These are phyloP conservation scores for Eilema griseolum DNA, from an alignment of 2,888 invertebrate species.

Conservation along the genomic window DNA sequence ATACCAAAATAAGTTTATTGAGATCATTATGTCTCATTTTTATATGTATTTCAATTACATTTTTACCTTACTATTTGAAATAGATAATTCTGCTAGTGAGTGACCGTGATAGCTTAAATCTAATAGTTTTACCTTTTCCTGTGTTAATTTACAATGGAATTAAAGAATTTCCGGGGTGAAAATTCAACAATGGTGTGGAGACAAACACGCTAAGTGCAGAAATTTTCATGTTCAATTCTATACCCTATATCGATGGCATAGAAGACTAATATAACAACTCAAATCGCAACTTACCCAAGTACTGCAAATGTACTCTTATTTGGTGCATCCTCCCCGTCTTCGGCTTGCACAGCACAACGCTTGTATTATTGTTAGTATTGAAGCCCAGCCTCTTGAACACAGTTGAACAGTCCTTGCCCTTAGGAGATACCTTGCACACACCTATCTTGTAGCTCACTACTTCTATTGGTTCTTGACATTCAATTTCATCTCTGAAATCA, in stretches of 20 bases:
- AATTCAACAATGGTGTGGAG: neutral
- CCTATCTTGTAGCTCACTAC: conserved; percentile 98
- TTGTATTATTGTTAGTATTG: conserved; percentile 95
- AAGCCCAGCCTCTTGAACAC: conserved; percentile 96
- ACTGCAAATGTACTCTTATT: conserved; percentile 99
- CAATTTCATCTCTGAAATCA: conserved; percentile 90
- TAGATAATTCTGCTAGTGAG: too few species aligned
- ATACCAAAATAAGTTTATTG: neutral
- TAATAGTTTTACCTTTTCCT: neutral
- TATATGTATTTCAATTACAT: neutral
- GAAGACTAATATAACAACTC: too few species aligned
- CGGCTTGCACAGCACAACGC: conserved; percentile 97
- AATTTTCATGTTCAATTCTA: neutral
- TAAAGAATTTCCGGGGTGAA: neutral
- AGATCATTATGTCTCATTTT: neutral
- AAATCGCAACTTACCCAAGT: conserved; percentile 90
- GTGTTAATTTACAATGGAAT: neutral
- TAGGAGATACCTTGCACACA: conserved; percentile 96
- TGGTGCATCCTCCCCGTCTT: conserved; percentile 99
- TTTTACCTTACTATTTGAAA: too few species aligned
- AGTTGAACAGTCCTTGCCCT: conserved; percentile 97
- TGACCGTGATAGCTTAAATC: too few species aligned
- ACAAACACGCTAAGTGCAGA: too few species aligned
- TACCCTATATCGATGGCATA: neutral
- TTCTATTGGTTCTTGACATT: conserved; percentile 96